Conservation (phyloP, 2,888 invertebrate genomes). For the Vanessa cardui region DNA sequence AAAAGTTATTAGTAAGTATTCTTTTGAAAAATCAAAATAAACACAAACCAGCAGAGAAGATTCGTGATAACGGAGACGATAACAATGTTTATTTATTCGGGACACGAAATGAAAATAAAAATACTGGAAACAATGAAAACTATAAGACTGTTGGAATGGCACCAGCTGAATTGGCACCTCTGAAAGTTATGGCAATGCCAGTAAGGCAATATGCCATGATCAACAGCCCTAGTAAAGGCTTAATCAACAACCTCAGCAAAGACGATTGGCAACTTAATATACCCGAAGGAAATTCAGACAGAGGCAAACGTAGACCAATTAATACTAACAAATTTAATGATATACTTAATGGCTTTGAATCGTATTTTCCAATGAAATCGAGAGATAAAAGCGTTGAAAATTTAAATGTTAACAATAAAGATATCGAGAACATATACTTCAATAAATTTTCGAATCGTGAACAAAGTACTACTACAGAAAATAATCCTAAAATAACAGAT, state of each 20-base stretch:
- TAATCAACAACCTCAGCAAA: background rate
- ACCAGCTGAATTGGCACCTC: background rate
- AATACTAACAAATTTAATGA: conserved; percentile 13
- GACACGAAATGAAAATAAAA: background rate
- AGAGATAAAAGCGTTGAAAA: background rate
- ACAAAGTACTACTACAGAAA: conserved; percentile 4
- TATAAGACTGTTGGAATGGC: background rate
- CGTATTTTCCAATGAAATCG: conserved; percentile 1
- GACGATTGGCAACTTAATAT: background rate
- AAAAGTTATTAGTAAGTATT: conserved; percentile 25
- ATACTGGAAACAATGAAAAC: background rate
- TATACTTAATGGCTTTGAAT: conserved; percentile 7
- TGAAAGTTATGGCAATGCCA: background rate
- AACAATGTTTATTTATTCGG: conserved; percentile 10
- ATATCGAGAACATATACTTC: conserved; percentile 1
- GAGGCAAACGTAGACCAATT: background rate
- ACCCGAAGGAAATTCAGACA: background rate
- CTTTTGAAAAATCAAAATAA: conserved; percentile 10
- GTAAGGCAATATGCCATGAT: background rate
- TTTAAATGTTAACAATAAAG: background rate
- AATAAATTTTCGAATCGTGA: conserved; percentile 3
- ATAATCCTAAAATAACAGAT: conserved; percentile 5
- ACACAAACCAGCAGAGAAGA: conserved; percentile 10
- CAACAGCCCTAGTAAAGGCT: background rate
- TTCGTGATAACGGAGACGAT: conserved; percentile 6